Percentiles rank a stretch among this genome's conserved stretches.
These are phyloP conservation scores for Hydrozoanthus tunicans DNA, from an alignment of 64 coral and sea anemone genomes.

Conservation along the genomic window DNA sequence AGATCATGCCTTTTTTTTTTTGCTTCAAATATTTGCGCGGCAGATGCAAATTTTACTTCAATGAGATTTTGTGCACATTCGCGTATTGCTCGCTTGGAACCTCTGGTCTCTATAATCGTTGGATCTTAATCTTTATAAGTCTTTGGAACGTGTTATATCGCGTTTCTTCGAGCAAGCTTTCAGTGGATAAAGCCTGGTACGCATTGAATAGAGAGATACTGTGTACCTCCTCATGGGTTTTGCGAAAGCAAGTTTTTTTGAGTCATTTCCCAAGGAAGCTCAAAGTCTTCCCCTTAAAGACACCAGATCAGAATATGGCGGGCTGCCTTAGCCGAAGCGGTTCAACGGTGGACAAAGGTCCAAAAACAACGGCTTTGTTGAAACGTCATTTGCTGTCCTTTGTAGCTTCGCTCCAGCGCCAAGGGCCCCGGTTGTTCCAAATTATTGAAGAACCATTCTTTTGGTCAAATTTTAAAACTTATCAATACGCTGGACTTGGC, in stretches of 20 bases:
- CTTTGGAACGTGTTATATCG: not conserved
- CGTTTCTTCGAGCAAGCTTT: not conserved
- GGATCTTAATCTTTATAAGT: too few relatives aligned
- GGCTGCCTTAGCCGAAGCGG: not conserved
- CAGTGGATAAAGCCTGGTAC: not conserved
- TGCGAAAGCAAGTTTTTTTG: not conserved
- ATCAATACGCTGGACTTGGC: too few relatives aligned
- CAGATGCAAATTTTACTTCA: not conserved
- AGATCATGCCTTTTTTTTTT: too few relatives aligned
- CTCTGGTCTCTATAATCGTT: not conserved
- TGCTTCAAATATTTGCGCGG: not conserved
- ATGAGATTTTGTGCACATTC: not conserved
- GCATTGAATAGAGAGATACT: not conserved
- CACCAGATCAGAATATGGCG: not conserved
- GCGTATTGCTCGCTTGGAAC: not conserved
- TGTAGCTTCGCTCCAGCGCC: slow-evolving; percentile 8
- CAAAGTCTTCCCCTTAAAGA: not conserved
- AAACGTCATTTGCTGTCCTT: slow-evolving; percentile 38
- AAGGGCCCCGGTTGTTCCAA: slow-evolving; percentile 1
- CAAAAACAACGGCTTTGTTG: slow-evolving; percentile 31
- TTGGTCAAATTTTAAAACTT: too few relatives aligned
- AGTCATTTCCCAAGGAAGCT: not conserved
- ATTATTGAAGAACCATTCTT: too few relatives aligned
- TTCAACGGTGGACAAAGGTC: slow-evolving; percentile 26
- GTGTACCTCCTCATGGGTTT: not conserved